Conservation (phyloP, 2,113 vertebrate species). For the Nothocercus julius region DNA sequence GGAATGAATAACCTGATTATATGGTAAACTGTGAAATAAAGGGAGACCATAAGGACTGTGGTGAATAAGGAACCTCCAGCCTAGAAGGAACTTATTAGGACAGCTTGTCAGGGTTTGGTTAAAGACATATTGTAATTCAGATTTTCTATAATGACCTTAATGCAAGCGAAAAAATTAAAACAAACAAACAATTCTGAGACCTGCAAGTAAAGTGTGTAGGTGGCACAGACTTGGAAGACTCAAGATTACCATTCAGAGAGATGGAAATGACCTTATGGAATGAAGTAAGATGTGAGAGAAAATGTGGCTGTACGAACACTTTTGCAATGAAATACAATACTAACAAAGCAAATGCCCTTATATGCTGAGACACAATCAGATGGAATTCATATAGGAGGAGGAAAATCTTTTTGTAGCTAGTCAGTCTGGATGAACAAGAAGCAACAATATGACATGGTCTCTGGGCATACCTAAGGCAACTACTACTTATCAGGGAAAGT, state of each 20-base stretch:
- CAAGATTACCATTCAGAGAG: not conserved
- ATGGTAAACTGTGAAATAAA: not conserved
- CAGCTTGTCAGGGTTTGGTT: not conserved
- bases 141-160: not conserved
- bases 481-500: not conserved
- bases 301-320: not conserved
- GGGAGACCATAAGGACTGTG: not conserved
- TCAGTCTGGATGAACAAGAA: not conserved
- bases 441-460: not conserved
- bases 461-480: not conserved
- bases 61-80: not conserved
- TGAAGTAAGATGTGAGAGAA: not conserved
- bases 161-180: not conserved
- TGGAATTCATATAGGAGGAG: not conserved
- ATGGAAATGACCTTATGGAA: not conserved
- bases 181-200: not conserved
- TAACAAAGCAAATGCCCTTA: not conserved
- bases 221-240: not conserved
- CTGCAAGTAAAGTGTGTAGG: fast-evolving
- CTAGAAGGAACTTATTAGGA: not conserved
- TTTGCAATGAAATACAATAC: not conserved
- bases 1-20: not conserved
- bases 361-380: not conserved
- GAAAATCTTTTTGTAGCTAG: not conserved
- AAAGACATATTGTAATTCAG: not conserved